Conservation (phyloP, 2,888 invertebrate genomes). For the Ligdia adustata region DNA sequence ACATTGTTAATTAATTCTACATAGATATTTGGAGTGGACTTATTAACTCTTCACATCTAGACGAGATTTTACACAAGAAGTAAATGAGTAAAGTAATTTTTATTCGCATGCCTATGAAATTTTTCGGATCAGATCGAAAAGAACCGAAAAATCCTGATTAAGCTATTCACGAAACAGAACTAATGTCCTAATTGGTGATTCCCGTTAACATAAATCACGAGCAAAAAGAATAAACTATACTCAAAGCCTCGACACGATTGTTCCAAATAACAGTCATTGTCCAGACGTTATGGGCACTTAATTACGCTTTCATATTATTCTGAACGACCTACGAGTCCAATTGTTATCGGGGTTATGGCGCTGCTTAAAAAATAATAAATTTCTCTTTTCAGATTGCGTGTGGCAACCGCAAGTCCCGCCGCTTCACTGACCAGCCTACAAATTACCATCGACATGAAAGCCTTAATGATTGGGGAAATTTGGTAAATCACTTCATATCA, state of each 20-base stretch:
- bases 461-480: conserved; percentile 59
- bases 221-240: conserved; percentile 11
- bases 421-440: conserved; percentile 42
- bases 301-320: conserved; percentile 24
- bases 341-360: conserved; percentile 25
- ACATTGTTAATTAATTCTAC: too few species aligned
- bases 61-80: too few species aligned
- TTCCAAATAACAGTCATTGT: conserved; percentile 22
- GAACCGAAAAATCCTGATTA: too few species aligned
- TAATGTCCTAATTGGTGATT: too few species aligned
- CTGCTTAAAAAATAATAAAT: conserved; percentile 40
- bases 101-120: too few species aligned
- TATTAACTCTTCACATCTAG: too few species aligned
- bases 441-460: conserved; percentile 58
- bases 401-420: conserved; percentile 35
- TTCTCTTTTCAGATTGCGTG: conserved; percentile 50
- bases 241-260: conserved; percentile 10
- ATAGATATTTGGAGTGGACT: too few species aligned
- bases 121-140: too few species aligned
- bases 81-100: too few species aligned
- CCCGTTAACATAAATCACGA: conserved; percentile 3
- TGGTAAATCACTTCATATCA: conserved; percentile 58
- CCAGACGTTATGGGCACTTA: conserved; percentile 20
- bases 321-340: conserved; percentile 19
- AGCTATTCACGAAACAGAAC: too few species aligned